Evolutionary conservation across 2,113 vertebrate species (phyloP).

Genomic region (Hymenochirus boettgeri): DNA sequence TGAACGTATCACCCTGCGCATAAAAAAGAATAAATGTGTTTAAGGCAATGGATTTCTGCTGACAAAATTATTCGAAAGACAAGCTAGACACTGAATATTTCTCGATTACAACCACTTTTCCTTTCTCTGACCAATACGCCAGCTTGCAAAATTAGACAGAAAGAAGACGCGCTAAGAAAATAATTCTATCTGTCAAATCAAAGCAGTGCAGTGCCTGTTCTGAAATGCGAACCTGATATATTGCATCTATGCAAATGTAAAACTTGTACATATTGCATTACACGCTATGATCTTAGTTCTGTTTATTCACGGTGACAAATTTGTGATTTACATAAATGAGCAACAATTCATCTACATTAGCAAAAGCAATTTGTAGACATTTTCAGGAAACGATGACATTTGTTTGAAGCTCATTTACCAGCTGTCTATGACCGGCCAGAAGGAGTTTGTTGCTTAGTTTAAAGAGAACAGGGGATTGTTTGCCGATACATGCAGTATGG

Average conservation of each 20-base stretch:
- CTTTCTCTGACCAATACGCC: background rate
- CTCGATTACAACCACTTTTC: background rate
- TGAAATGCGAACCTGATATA: background rate
- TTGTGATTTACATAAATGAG: conserved; percentile 38
- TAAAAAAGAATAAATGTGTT: too few species aligned
- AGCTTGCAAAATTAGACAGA: background rate
- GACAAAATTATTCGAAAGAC: too few species aligned
- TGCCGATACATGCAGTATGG: conserved; percentile 21
- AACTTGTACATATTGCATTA: conserved; percentile 16
- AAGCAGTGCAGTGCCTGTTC: background rate
- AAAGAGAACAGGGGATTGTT: conserved; percentile 29
- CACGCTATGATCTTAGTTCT: conserved; percentile 12
- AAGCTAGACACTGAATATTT: too few species aligned
- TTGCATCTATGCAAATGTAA: conserved; percentile 14
- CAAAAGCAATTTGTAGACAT: conserved; percentile 36
- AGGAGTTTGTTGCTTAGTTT: conserved; percentile 32
- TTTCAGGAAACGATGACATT: conserved; percentile 40
- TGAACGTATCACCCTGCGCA: too few species aligned
- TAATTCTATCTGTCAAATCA: background rate
- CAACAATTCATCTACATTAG: conserved; percentile 42
- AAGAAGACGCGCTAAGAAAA: background rate
- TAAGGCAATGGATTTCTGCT: too few species aligned
- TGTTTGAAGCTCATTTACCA: conserved; percentile 42
- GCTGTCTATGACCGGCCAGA: conserved; percentile 32
- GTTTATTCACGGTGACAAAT: conserved; percentile 31